Conservation (phyloP, 53 echinoderm and acorn worm genomes). For the Temnopleurus reevesii region DNA sequence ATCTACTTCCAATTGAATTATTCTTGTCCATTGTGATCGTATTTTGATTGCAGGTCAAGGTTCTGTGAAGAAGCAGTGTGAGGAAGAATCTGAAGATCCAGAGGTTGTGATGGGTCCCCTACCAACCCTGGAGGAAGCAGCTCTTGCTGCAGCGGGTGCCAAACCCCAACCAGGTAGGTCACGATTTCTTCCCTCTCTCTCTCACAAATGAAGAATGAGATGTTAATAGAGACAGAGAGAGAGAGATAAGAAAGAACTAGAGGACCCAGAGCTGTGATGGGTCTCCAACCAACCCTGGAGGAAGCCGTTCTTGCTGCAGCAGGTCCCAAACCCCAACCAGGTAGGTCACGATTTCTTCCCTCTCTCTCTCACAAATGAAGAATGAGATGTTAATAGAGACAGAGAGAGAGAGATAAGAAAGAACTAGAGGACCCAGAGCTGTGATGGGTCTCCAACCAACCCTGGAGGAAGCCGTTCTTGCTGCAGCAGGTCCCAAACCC, state of each 20-base stretch:
- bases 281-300: conserved; percentile 76
- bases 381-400: too few species aligned
- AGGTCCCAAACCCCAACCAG: conserved; percentile 72
- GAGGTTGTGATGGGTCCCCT: conserved; percentile 73
- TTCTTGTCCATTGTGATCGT: too few species aligned
- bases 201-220: too few species aligned
- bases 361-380: too few species aligned
- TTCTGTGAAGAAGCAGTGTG: conserved; percentile 45
- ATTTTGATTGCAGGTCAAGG: conserved; percentile 31
- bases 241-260: background rate
- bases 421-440: conserved; percentile 35
- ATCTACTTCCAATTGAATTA: too few species aligned
- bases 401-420: too few species aligned
- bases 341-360: background rate
- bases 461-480: conserved; percentile 79
- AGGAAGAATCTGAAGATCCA: conserved; percentile 59
- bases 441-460: conserved; percentile 77
- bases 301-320: conserved; percentile 80
- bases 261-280: conserved; percentile 59
- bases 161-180: conserved; percentile 63
- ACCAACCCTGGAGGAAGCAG: conserved; percentile 89
- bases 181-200: background rate
- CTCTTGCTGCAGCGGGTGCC: conserved; percentile 78
- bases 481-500: conserved; percentile 74
- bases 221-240: background rate